Conservation (phyloP, 2,888 invertebrate species). For the Crepidodera aurea region DNA sequence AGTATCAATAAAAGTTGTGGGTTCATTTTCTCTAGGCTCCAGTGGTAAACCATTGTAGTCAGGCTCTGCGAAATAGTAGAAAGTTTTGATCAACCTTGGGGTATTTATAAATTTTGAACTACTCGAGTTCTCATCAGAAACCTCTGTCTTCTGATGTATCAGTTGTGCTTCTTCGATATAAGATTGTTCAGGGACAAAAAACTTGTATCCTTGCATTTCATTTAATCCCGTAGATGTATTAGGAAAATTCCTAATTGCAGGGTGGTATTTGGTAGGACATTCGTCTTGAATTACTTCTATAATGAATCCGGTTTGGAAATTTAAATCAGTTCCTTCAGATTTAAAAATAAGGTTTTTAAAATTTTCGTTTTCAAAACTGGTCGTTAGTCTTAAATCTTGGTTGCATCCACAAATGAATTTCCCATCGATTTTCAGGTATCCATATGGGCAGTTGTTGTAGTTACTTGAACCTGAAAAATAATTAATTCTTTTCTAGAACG, state of each 20-base stretch:
- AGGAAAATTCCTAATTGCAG: conserved; percentile 19
- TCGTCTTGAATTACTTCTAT: conserved; percentile 67
- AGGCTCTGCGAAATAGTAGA: conserved; percentile 53
- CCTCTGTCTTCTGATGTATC: conserved; percentile 45
- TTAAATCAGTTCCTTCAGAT: conserved; percentile 59
- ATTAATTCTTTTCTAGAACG: too few relatives aligned
- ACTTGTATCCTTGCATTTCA: conserved; percentile 46
- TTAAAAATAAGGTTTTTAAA: conserved; percentile 62
- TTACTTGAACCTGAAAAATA: conserved; percentile 50
- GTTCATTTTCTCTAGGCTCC: conserved; percentile 49
- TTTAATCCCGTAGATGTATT: conserved; percentile 24
- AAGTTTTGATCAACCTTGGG: conserved; percentile 45
- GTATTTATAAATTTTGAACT: conserved; percentile 10
- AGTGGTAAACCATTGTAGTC: conserved; percentile 38
- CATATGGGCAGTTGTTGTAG: conserved; percentile 60
- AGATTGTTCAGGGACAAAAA: conserved; percentile 39
- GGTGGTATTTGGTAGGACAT: conserved; percentile 59
- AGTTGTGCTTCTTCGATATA: conserved; percentile 44
- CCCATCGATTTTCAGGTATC: conserved; percentile 67
- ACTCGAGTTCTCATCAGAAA: conserved; percentile 28
- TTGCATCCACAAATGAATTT: conserved; percentile 68
- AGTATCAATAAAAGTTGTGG: conserved; percentile 53
- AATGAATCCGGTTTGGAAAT: conserved; percentile 63
- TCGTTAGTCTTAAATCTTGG: conserved; percentile 58
- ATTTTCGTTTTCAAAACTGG: conserved; percentile 53